Evolutionary conservation across 2,113 vertebrate genomes (phyloP), one percentile per base, ranked within the genome.

Genomic region (Otolemur garnettii): DNA sequence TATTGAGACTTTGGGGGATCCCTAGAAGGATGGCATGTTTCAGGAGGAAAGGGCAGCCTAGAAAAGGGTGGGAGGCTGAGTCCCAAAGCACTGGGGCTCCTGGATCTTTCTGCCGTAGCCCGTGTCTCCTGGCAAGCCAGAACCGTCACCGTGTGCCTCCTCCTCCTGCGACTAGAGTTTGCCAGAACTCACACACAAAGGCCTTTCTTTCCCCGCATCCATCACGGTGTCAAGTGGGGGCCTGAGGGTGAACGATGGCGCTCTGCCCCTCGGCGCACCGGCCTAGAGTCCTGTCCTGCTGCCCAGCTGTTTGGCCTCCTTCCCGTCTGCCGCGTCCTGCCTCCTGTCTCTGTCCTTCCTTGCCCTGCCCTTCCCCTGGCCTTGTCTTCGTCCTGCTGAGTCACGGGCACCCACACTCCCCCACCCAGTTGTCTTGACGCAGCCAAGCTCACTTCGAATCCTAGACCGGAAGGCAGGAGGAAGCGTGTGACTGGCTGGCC

Each of bases 131-230:
- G 45, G 50, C 28, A n/a, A 71, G 10, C 45, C 80, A 74, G 21
- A 93, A 97, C 96, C 82, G 91, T 97, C 96, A 95, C 97, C 94
- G 96, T 91, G 96, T 91, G 95, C 91, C 92, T 96, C 91, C 92
- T 55, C 42, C 81, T 74, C 80, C 77, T 77, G n/a, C 96, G 96
- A 97, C 93, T 97, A 90, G 91, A 97, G 94, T 94, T 94, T 98
- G 97, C 96, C 94, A 74, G 91, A 87, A 66, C 95, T 78, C 0
- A 1, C 69, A 35, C 69, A 93, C 79, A 86, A 86, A 97, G 81
- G 87, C 71, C 97, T 64, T 96, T 96, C 96, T 59, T 94, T 93
- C 80, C 91, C 74, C 97, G 96, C 96, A 38, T 97, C 95, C 93
- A 35, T 75, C 92, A 96, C 95, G 92, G 90, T 97, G 93, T 96